Percentiles rank a stretch among this genome's conserved stretches.
Evolutionary conservation across 2,113 vertebrate genomes (phyloP).

Genomic region (Pipra filicauda): DNA sequence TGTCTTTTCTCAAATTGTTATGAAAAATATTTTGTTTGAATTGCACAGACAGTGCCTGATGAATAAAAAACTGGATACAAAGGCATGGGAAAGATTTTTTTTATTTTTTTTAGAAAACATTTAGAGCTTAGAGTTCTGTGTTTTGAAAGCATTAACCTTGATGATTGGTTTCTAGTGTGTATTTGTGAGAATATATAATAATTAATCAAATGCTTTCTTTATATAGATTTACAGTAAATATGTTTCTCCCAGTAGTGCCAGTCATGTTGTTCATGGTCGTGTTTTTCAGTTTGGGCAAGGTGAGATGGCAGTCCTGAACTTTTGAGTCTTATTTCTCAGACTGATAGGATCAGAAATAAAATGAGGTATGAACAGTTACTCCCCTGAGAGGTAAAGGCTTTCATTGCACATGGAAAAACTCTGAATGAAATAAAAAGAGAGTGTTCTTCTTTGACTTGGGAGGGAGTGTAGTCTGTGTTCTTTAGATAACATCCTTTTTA

Average conservation of each 20-base stretch:
- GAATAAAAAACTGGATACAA: not conserved
- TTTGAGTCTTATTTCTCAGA: not conserved
- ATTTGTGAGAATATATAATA: not conserved
- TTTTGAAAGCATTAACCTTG: not conserved
- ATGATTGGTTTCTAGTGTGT: not conserved
- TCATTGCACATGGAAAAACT: not conserved
- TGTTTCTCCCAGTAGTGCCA: not conserved
- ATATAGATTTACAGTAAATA: not conserved
- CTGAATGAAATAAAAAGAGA: not conserved
- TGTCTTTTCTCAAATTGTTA: not conserved
- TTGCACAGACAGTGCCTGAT: not conserved
- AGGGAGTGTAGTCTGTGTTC: not conserved
- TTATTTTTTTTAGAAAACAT: not conserved
- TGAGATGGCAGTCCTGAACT: not conserved
- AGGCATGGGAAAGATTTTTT: not conserved
- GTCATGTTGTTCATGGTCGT: not conserved
- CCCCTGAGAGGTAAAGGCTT: not conserved
- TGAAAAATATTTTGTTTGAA: not conserved
- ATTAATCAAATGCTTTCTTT: not conserved
- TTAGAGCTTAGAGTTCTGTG: not conserved
- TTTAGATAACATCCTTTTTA: not conserved
- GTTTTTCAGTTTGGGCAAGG: not conserved
- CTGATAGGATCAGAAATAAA: slow-evolving; percentile 26
- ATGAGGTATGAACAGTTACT: not conserved
- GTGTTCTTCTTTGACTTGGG: not conserved